phyloP scores from a whole-genome alignment of 2,888 invertebrate genomes.

The Belgica antarctica region DNA sequence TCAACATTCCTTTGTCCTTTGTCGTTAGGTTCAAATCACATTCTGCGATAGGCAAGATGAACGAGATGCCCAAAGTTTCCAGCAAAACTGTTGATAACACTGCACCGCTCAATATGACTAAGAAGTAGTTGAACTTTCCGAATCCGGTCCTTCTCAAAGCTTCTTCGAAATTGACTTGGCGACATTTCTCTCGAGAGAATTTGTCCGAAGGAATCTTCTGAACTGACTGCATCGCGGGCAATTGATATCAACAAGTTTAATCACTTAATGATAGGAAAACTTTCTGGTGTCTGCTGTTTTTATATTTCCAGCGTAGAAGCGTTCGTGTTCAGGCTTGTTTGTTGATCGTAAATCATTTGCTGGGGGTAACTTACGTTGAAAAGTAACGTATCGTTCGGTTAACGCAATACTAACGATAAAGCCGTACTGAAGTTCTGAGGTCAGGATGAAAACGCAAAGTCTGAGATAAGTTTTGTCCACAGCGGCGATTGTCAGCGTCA shows the following conservation, averaged over 20 bases:
- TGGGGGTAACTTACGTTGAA: too few relatives aligned
- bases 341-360: too few relatives aligned
- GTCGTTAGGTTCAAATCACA: slow-evolving; percentile 54
- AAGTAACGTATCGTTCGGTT: too few relatives aligned
- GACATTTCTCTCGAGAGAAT: background rate
- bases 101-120: slow-evolving; percentile 57
- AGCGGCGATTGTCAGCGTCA: too few relatives aligned
- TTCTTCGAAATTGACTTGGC: slow-evolving; percentile 33
- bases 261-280: background rate
- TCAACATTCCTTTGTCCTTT: slow-evolving; percentile 53
- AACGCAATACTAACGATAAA: too few relatives aligned
- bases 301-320: background rate
- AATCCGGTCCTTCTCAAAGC: slow-evolving; percentile 51
- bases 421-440: too few relatives aligned
- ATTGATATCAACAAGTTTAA: too few relatives aligned
- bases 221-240: slow-evolving; percentile 9
- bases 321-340: background rate
- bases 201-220: background rate
- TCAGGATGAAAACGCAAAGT: too few relatives aligned
- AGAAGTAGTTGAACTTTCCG: slow-evolving; percentile 57
- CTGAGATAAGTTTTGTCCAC: too few relatives aligned
- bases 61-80: slow-evolving; percentile 57
- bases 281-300: background rate
- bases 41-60: slow-evolving; percentile 58
- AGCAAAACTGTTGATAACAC: slow-evolving; percentile 56